Evolutionary conservation across 2,797 vertebrate species (phyloP), one percentile per base, ranked within the genome.

Genomic region (Crenuchus spilurus): DNA sequence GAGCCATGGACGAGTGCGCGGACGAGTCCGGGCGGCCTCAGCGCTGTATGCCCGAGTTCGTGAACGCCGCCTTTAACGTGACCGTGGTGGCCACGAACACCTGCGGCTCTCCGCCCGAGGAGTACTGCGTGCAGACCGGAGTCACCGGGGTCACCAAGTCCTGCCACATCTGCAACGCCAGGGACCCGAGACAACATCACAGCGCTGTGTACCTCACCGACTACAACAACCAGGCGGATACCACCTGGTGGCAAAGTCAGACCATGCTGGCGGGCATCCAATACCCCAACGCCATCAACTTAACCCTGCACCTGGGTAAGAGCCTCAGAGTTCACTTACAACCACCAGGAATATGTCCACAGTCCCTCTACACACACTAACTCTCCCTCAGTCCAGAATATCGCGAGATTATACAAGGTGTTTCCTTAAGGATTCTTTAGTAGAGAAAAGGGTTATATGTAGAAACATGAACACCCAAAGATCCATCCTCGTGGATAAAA

Each of bases 201-300:
- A 87, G 93, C 79, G 91, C 97, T 65, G 92, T 84, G 72, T 96
- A 94, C 91, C 94, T 99, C 88, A 98, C 96, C 84, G 97, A 98
- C 91, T 99, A 98, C 94, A 99, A 98, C 95, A 98, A 94, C 87
- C 96, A 95, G 83, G 95, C 95, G 87, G 96, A 96, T 82, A 94
- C 94, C 88, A 99, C 97, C 92, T 98, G 97, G 97, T 98, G 97
- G 97, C 97, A 99, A 86, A 98, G 97, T 88, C 96, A 96, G 90
- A 98, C 95, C 85, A 99, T 99, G 97, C 90, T 99, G 89, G 94
- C 96, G 1, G 97, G 97, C 52, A 91, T 98, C 89, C 97, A 99
- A 94, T 96, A 97, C 91, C 97, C 97, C 57, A 87, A 80, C 89
- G 81, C 95, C 84, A 96, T 98, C 92, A 98, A 98, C 92, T 93